Evolutionary conservation across 2,113 vertebrate species (phyloP).

Genomic region (Sarotherodon lohbergeri): DNA sequence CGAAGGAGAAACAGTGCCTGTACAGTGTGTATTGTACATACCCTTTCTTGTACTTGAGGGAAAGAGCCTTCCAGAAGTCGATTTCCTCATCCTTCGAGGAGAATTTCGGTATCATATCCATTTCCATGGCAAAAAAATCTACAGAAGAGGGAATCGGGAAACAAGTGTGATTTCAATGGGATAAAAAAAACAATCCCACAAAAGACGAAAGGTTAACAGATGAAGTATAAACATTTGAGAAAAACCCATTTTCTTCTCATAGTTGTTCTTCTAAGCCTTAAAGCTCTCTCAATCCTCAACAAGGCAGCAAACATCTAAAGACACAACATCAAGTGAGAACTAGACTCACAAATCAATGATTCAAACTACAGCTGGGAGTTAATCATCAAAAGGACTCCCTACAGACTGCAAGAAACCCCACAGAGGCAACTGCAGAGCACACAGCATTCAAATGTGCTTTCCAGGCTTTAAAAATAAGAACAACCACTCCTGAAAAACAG

Average conservation of each 20-base stretch:
- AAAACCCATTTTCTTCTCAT: neutral
- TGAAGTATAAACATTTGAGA: neutral
- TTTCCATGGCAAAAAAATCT: conserved; percentile 88
- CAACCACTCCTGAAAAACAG: neutral
- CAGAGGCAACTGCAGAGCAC: neutral
- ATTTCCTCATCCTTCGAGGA: conserved; percentile 93
- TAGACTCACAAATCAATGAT: neutral
- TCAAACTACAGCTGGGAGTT: neutral
- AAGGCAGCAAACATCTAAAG: neutral
- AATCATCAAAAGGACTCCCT: neutral
- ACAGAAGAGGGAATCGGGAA: neutral
- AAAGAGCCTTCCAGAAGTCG: conserved; percentile 90
- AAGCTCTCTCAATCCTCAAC: neutral
- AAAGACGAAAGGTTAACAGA: neutral
- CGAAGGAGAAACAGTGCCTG: neutral
- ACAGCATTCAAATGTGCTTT: neutral
- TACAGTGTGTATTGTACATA: conserved; percentile 22
- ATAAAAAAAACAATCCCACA: neutral
- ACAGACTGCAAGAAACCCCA: neutral
- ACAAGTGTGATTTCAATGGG: neutral
- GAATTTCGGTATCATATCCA: conserved; percentile 88
- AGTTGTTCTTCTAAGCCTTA: neutral
- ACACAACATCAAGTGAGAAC: neutral
- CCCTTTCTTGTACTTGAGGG: conserved; percentile 91
- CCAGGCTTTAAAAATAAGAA: neutral